Evolutionary conservation across 53 echinoderm and acorn worm genomes (phyloP).

Genomic region (Echinarachnius parma): DNA sequence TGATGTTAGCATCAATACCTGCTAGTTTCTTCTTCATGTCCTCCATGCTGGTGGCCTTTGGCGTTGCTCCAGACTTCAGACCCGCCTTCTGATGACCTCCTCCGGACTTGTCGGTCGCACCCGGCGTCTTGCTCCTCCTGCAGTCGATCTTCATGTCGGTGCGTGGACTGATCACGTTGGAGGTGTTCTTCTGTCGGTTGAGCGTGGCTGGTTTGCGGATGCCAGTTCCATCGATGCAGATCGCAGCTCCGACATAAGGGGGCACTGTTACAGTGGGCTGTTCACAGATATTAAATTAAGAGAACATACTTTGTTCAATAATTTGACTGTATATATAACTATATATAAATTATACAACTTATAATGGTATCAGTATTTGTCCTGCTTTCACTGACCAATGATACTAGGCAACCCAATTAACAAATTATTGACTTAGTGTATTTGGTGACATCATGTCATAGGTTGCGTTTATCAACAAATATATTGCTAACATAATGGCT

Average conservation of each 20-base stretch:
- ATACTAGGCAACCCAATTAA: no score
- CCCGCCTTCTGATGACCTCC: constrained; percentile 42
- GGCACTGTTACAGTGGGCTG: constrained; percentile 76
- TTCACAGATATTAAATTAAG: no score
- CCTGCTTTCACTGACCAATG: no score
- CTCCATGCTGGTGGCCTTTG: constrained; percentile 70
- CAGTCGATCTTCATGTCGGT: constrained; percentile 5
- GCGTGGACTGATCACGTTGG: constrained; percentile 62
- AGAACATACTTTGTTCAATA: no score
- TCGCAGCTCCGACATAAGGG: constrained; percentile 75
- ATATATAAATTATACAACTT: no score
- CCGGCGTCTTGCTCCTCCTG: constrained; percentile 25
- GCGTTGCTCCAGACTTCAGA: constrained; percentile 21
- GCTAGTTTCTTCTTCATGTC: constrained; percentile 88
- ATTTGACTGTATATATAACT: no score
- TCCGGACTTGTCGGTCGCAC: constrained; percentile 24
- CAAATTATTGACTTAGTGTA: no score
- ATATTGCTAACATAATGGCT: no score
- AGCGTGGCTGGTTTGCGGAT: constrained; percentile 66
- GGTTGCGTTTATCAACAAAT: no score
- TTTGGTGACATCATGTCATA: no score
- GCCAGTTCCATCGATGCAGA: constrained; percentile 64
- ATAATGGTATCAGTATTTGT: no score
- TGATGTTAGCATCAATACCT: constrained; percentile 68
- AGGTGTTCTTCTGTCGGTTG: constrained; percentile 73